These are phyloP conservation scores for Dromococcyx pavoninus DNA, from an alignment of 2,797 vertebrate species.

Conservation along the genomic window DNA sequence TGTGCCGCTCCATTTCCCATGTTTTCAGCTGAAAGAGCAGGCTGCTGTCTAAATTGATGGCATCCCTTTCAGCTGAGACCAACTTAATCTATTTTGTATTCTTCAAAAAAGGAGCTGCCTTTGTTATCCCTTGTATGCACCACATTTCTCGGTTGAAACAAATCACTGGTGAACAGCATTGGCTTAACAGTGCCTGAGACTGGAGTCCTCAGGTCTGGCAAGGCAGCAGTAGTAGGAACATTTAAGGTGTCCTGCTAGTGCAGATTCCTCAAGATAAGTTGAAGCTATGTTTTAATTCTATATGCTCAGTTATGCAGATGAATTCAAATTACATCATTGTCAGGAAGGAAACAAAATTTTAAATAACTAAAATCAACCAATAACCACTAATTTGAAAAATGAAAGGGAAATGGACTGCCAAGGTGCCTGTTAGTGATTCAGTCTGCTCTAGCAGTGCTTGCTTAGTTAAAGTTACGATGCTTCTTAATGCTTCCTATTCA, in stretches of 20 bases:
- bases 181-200: background rate
- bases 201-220: conserved; percentile 53
- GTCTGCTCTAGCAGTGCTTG: background rate
- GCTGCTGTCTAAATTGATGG: conserved; percentile 62
- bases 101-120: conserved; percentile 41
- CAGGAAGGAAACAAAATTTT: background rate
- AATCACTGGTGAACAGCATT: conserved; percentile 46
- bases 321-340: background rate
- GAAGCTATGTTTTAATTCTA: background rate
- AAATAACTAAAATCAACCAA: background rate
- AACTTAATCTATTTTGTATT: conserved; percentile 60
- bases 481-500: background rate
- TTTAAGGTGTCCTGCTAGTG: conserved; percentile 10
- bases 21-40: conserved; percentile 67
- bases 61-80: conserved; percentile 61
- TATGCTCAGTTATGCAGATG: background rate
- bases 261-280: background rate
- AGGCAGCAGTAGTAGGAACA: background rate
- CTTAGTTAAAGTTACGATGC: background rate
- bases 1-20: conserved; percentile 63
- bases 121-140: conserved; percentile 38
- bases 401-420: background rate
- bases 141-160: conserved; percentile 49
- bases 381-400: background rate
- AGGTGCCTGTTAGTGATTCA: background rate